Conservation (phyloP, 2,888 invertebrate genomes). For the Lumbricus terrestris region DNA sequence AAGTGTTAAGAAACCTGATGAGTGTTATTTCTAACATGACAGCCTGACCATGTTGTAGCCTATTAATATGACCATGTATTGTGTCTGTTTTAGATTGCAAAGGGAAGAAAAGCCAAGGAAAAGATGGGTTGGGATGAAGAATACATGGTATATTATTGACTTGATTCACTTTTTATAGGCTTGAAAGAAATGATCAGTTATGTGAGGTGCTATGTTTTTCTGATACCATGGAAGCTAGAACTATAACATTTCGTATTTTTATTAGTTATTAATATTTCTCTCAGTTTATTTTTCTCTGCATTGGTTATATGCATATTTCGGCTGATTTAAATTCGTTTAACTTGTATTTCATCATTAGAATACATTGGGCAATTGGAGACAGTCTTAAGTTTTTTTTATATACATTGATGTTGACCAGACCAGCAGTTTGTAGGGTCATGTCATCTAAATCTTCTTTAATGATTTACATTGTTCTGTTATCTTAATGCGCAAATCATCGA, state of each 20-base stretch:
- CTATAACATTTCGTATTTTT: neutral
- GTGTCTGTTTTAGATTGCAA: slow-evolving; percentile 66
- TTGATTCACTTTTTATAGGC: neutral
- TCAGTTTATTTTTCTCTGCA: neutral
- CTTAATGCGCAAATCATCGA: too few species aligned
- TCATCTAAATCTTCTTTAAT: too few species aligned
- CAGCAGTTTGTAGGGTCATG: neutral
- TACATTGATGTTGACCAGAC: neutral
- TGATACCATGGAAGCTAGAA: too few species aligned
- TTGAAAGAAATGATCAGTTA: neutral
- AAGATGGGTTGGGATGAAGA: slow-evolving; percentile 97
- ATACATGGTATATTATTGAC: slow-evolving; percentile 67
- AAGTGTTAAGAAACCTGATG: too few species aligned
- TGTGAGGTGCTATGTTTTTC: neutral
- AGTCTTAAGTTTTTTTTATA: neutral
- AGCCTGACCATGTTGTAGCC: neutral
- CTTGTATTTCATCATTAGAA: neutral
- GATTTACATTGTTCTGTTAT: too few species aligned
- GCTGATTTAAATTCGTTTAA: neutral
- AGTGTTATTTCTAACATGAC: too few species aligned
- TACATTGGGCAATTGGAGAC: neutral
- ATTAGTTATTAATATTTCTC: neutral
- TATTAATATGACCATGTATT: neutral
- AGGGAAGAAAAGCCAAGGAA: slow-evolving; percentile 79
- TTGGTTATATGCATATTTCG: neutral